A percentile compares a stretch with the other conserved stretches of the same genome.
These are phyloP conservation scores for Nymphicus hollandicus DNA, from an alignment of 2,113 vertebrate genomes.

Conservation along the genomic window DNA sequence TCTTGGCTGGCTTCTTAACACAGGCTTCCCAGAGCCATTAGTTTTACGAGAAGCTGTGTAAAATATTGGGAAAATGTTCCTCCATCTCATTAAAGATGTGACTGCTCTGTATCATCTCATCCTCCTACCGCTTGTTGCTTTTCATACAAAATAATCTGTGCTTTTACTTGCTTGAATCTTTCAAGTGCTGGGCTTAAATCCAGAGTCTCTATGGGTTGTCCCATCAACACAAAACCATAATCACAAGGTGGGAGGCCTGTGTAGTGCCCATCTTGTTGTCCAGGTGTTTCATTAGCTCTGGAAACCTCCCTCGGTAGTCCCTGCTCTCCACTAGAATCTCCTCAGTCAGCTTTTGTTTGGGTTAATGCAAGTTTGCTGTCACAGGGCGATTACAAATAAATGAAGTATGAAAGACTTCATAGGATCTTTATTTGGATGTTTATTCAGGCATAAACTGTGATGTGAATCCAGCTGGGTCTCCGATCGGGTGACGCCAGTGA, in stretches of 20 bases:
- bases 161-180: background rate
- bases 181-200: background rate
- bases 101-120: background rate
- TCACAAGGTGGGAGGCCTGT: background rate
- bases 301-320: background rate
- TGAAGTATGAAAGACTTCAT: constrained; percentile 1
- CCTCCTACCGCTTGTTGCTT: background rate
- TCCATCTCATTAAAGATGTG: background rate
- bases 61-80: background rate
- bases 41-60: background rate
- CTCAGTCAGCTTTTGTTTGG: background rate
- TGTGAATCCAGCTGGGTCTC: background rate
- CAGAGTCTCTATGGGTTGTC: background rate
- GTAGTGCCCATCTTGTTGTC: background rate
- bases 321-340: background rate
- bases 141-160: background rate
- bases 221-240: background rate
- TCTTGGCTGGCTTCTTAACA: background rate
- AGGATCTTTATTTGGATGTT: constrained; percentile 15
- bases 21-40: background rate
- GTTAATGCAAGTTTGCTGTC: background rate
- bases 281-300: background rate
- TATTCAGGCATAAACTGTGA: constrained; percentile 4
- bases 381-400: background rate
- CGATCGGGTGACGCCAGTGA: background rate